A percentile compares a stretch with the other conserved stretches of the same genome.
Conservation (phyloP, 2,113 vertebrate species). For the Eubucco bourcierii region DNA sequence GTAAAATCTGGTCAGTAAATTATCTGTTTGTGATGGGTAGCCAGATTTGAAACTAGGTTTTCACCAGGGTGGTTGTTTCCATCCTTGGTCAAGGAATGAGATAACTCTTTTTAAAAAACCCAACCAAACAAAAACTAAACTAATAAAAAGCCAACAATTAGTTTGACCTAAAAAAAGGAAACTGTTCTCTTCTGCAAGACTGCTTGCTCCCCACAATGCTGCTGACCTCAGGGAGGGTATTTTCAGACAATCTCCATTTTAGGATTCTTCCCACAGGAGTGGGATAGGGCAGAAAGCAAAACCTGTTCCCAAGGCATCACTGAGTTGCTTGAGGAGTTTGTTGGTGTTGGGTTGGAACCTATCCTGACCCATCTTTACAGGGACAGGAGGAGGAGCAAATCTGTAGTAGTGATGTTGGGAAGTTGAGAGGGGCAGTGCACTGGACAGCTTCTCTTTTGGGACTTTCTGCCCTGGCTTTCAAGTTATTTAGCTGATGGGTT, state of each 20-base stretch:
- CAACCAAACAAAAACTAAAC: not conserved
- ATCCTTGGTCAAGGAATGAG: not conserved
- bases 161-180: conserved; percentile 7
- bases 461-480: not conserved
- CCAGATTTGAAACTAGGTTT: not conserved
- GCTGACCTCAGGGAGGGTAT: not conserved
- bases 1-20: not conserved
- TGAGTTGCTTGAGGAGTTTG: not conserved
- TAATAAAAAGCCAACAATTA: conserved; percentile 27
- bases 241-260: not conserved
- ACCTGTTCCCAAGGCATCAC: not conserved
- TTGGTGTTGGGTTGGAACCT: not conserved
- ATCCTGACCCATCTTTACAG: fast-evolving
- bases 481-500: not conserved
- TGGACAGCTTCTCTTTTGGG: not conserved
- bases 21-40: not conserved
- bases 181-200: not conserved
- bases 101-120: not conserved
- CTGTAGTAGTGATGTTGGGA: fast-evolving
- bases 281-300: not conserved
- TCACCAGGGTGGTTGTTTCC: conserved; percentile 21
- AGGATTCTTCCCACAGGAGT: not conserved
- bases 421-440: fast-evolving
- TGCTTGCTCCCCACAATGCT: not conserved
- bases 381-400: not conserved